Evolutionary conservation across 2,797 vertebrate species (phyloP).

Genomic region (Molossus molossus): DNA sequence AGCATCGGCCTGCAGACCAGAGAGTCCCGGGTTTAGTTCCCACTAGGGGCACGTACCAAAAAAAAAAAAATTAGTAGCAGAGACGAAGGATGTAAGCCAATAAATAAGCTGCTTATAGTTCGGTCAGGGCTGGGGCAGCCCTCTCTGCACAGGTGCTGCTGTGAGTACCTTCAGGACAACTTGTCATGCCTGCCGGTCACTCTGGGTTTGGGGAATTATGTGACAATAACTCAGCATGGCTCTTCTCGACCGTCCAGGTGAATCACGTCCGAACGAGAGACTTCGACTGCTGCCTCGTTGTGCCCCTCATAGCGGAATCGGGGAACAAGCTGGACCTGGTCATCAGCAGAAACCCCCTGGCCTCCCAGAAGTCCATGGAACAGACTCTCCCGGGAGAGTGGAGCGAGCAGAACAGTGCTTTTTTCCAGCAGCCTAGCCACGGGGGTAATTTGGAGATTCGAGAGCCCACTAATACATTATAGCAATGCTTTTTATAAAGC

Average conservation of each 20-base stretch:
- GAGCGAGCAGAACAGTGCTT: conserved; percentile 89
- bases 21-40: no score
- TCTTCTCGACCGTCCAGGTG: conserved; percentile 90
- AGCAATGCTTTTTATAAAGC: conserved; percentile 88
- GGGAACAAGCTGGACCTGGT: conserved; percentile 97
- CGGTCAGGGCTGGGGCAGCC: neutral
- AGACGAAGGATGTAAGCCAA: neutral
- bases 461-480: conserved; percentile 94
- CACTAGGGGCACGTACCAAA: no score
- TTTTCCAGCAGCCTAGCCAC: conserved; percentile 88
- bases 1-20: no score
- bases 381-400: conserved; percentile 88
- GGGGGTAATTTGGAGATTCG: conserved; percentile 87
- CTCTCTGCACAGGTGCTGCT: neutral
- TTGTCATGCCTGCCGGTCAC: no score
- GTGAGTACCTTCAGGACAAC: neutral
- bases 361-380: conserved; percentile 89
- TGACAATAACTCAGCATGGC: accelerated
- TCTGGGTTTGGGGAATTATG: neutral
- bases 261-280: conserved; percentile 98
- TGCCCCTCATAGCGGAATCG: conserved; percentile 98
- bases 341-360: conserved; percentile 96
- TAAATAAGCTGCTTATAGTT: accelerated
- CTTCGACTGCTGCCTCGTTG: conserved; percentile 99
- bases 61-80: neutral